Evolutionary conservation across 2,113 vertebrate genomes (phyloP).

Genomic region (Otis tarda): DNA sequence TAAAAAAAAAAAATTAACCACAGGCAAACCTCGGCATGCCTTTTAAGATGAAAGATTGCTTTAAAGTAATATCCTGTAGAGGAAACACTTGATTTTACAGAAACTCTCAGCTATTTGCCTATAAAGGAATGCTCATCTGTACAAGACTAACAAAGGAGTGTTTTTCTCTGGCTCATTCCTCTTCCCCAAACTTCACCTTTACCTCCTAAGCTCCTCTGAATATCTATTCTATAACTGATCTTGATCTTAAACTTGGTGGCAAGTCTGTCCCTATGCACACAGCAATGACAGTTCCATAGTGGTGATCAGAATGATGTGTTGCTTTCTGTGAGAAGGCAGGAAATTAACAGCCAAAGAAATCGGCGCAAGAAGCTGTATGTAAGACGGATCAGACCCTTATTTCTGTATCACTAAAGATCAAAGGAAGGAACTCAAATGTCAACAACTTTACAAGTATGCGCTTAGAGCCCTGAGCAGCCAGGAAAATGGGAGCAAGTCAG

Average conservation of each 20-base stretch:
- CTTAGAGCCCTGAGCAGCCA: not conserved
- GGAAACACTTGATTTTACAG: not conserved
- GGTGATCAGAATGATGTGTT: not conserved
- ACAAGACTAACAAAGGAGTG: not conserved
- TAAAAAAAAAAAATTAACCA: not conserved
- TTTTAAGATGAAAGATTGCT: not conserved
- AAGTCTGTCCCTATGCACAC: not conserved
- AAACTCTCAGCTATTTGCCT: not conserved
- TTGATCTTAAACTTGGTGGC: not conserved
- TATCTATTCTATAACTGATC: not conserved
- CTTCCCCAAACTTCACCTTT: not conserved
- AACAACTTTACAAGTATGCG: conserved; percentile 40
- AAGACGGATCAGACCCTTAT: not conserved
- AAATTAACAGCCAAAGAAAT: conserved; percentile 1
- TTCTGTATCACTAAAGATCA: not conserved
- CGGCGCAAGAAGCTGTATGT: not conserved
- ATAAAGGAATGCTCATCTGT: not conserved
- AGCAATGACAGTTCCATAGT: not conserved
- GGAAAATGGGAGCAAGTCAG: not conserved
- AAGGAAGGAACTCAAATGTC: conserved; percentile 49
- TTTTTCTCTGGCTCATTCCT: not conserved
- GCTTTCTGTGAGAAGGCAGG: not conserved
- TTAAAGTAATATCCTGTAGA: not conserved
- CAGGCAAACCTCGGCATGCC: not conserved
- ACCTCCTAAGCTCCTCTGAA: not conserved